These are phyloP conservation scores for Eulemur albifrons DNA, from an alignment of 2,797 vertebrate genomes.

Conservation along the genomic window DNA sequence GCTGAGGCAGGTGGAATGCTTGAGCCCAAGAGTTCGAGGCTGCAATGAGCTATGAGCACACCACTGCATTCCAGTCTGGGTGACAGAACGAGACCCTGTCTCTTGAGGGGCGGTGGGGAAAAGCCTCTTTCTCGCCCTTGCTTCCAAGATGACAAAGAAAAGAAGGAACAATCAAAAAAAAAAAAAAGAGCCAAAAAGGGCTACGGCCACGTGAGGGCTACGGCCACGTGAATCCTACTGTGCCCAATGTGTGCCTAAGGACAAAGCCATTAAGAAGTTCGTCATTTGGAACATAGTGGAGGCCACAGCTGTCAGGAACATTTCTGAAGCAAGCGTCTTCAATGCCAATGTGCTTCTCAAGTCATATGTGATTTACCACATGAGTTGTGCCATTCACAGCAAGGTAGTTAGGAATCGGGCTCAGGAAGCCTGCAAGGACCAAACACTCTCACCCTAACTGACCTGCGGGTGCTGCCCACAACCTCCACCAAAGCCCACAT, in stretches of 20 bases:
- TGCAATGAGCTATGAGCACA: not conserved
- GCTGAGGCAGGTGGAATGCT: not conserved
- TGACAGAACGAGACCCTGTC: not conserved
- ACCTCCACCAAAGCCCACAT: not conserved
- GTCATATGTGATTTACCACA: not conserved
- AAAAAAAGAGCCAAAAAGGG: not conserved
- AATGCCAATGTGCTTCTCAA: not conserved
- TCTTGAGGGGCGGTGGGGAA: not conserved
- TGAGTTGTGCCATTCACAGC: not conserved
- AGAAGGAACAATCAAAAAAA: not conserved
- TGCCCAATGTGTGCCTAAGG: not conserved
- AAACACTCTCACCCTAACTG: not conserved
- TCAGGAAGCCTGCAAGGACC: not conserved
- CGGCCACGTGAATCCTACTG: not conserved
- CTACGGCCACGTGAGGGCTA: not conserved
- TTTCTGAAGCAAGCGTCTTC: not conserved
- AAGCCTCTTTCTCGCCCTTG: not conserved
- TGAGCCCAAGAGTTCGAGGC: not conserved
- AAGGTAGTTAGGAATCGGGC: not conserved
- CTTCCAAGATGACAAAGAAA: not conserved
- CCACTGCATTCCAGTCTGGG: not conserved
- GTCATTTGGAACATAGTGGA: not conserved
- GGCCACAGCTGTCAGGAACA: not conserved
- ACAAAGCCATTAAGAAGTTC: not conserved
- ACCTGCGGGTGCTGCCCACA: not conserved